These are phyloP conservation scores for Synanthedon formicaeformis DNA, from an alignment of 2,888 invertebrate species.

Conservation along the genomic window DNA sequence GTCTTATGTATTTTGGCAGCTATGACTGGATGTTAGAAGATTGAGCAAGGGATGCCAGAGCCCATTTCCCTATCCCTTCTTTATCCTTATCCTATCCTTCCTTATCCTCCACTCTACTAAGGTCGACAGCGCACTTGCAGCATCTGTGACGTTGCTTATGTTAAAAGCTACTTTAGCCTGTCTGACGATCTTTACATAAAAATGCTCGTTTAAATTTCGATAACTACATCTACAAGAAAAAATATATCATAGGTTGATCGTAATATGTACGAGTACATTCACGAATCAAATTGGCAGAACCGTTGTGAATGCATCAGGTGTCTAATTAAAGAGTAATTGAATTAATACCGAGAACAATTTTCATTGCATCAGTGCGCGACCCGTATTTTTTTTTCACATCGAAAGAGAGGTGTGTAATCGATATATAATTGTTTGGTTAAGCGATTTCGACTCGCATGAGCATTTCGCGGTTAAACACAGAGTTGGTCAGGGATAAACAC, in stretches of 20 bases:
- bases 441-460: slow-evolving; percentile 20
- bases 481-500: slow-evolving; percentile 39
- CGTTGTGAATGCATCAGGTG: slow-evolving; percentile 10
- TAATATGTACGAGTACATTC: slow-evolving; percentile 4
- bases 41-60: too few relatives aligned
- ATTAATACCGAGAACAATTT: slow-evolving; percentile 13
- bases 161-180: too few relatives aligned
- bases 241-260: slow-evolving; percentile 4
- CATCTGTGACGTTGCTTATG: too few relatives aligned
- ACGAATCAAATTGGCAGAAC: slow-evolving; percentile 11
- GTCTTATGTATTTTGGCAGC: too few relatives aligned
- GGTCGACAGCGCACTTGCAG: too few relatives aligned
- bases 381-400: slow-evolving; percentile 3
- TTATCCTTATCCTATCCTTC: too few relatives aligned
- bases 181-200: too few relatives aligned
- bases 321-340: slow-evolving; percentile 17
- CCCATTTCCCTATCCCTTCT: too few relatives aligned
- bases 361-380: slow-evolving; percentile 7
- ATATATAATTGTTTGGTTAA: slow-evolving; percentile 29
- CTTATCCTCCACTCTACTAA: too few relatives aligned
- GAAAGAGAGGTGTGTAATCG: slow-evolving; percentile 8
- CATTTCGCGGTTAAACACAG: slow-evolving; percentile 27
- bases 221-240: too few relatives aligned
- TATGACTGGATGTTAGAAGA: too few relatives aligned
- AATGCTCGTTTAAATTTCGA: too few relatives aligned